A percentile compares a stretch with the other conserved stretches of the same genome.
Conservation (phyloP, 92 coral and sea anemone genomes). For the Phenganax stokvisi region DNA sequence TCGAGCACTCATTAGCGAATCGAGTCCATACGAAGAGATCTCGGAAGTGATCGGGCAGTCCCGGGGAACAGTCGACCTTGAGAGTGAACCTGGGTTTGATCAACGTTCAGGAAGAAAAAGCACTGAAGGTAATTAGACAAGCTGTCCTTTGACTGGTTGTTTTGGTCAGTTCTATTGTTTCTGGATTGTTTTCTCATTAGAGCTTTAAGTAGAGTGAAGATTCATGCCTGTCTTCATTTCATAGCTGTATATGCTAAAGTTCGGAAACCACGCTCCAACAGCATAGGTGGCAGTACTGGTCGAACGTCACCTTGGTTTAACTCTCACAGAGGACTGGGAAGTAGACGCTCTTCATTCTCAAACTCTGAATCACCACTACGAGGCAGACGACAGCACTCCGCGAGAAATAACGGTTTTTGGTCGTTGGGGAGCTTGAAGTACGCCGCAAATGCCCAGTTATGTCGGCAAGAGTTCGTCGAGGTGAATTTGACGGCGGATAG, state of each 20-base stretch:
- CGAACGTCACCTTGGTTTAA: constrained; percentile 27
- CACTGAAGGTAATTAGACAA: background rate
- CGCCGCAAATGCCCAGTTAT: constrained; percentile 11
- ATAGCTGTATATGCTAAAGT: constrained; percentile 27
- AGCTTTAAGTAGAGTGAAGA: background rate
- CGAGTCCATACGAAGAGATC: constrained; percentile 32
- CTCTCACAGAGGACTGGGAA: background rate
- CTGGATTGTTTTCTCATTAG: background rate
- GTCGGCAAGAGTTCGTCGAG: constrained; percentile 32
- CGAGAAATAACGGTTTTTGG: constrained; percentile 14
- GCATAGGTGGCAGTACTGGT: constrained; percentile 20
- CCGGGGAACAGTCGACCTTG: constrained; percentile 11
- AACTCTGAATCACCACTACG: background rate
- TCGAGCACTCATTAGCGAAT: background rate
- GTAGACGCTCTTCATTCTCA: constrained; percentile 27
- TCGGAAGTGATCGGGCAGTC: constrained; percentile 28
- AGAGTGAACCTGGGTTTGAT: constrained; percentile 7
- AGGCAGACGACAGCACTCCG: background rate
- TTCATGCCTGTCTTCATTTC: background rate
- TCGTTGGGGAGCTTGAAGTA: constrained; percentile 24
- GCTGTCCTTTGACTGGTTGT: too few relatives aligned
- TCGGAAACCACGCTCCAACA: constrained; percentile 32
- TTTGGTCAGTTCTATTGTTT: background rate
- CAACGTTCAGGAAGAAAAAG: background rate
- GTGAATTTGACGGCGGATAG: constrained; percentile 36